phyloP scores from a whole-genome alignment of 2,888 invertebrate genomes.

The Ichneumon xanthorius region DNA sequence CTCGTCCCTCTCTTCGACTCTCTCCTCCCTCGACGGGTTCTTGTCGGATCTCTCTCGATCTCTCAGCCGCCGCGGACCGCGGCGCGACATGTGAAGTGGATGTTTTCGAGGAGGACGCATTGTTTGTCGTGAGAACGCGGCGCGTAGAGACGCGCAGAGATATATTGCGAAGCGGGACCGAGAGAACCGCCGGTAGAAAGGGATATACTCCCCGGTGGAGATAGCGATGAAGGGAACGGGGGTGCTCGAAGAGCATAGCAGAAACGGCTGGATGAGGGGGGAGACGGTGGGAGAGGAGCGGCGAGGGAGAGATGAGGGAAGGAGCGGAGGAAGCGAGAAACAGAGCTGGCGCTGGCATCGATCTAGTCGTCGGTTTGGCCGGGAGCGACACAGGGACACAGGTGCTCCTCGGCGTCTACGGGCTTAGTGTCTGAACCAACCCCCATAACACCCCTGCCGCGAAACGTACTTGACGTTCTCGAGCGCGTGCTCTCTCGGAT shows the following conservation, averaged over 20 bases:
- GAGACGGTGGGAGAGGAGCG: constrained; percentile 28
- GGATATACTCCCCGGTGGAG: constrained; percentile 41
- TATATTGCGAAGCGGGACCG: constrained; percentile 74
- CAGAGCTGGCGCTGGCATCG: constrained; percentile 76
- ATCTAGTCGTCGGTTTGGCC: constrained; percentile 80
- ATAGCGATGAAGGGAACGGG: constrained; percentile 54
- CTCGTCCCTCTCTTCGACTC: constrained; percentile 61
- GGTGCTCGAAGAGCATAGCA: constrained; percentile 56
- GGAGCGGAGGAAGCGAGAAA: constrained; percentile 60
- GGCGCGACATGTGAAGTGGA: constrained; percentile 79
- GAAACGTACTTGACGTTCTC: constrained; percentile 69
- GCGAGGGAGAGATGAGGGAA: constrained; percentile 12
- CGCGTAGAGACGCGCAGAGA: constrained; percentile 75
- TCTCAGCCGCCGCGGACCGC: constrained; percentile 56
- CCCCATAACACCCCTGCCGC: constrained; percentile 75
- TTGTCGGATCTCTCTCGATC: constrained; percentile 63
- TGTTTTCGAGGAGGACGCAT: constrained; percentile 81
- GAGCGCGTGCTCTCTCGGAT: constrained; percentile 65
- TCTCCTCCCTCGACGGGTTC: constrained; percentile 48
- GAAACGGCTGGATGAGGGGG: constrained; percentile 39
- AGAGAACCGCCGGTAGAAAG: constrained; percentile 55
- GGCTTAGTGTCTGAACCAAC: constrained; percentile 81
- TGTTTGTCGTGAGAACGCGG: constrained; percentile 80
- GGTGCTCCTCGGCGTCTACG: constrained; percentile 81
- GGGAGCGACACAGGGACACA: constrained; percentile 81